These are phyloP conservation scores for Saccostrea cuccullata DNA, from an alignment of 1,140 invertebrate species.

Conservation along the genomic window DNA sequence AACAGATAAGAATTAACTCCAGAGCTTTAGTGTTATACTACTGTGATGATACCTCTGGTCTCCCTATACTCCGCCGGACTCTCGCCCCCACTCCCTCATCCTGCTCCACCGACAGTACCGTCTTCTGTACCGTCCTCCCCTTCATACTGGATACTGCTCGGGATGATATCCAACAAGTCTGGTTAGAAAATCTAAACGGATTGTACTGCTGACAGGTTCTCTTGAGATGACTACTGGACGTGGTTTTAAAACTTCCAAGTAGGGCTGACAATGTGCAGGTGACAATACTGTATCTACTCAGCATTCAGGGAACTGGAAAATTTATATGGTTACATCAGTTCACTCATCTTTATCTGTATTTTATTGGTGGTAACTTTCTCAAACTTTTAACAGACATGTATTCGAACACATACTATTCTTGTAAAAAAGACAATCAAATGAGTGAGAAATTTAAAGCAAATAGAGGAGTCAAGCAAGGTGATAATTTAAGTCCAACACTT, in stretches of 20 bases:
- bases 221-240: background rate
- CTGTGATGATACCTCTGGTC: conserved; percentile 67
- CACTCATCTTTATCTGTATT: background rate
- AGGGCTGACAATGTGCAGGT: background rate
- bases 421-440: no score
- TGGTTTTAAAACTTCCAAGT: background rate
- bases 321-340: background rate
- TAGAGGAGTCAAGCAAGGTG: no score
- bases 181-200: background rate
- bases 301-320: background rate
- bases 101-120: conserved; percentile 78
- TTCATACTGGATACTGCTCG: conserved; percentile 2
- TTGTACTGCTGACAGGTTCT: background rate
- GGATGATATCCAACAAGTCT: background rate
- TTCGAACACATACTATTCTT: no score
- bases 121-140: conserved; percentile 42
- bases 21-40: no score
- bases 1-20: no score
- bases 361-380: no score
- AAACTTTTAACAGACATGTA: no score
- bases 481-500: no score
- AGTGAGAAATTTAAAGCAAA: no score
- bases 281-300: background rate
- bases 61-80: conserved; percentile 77
- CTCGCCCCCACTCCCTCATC: conserved; percentile 77